Percentiles rank a stretch among this genome's conserved stretches.
Conservation (phyloP, 2,113 vertebrate genomes). For the Chaetodon auriga region DNA sequence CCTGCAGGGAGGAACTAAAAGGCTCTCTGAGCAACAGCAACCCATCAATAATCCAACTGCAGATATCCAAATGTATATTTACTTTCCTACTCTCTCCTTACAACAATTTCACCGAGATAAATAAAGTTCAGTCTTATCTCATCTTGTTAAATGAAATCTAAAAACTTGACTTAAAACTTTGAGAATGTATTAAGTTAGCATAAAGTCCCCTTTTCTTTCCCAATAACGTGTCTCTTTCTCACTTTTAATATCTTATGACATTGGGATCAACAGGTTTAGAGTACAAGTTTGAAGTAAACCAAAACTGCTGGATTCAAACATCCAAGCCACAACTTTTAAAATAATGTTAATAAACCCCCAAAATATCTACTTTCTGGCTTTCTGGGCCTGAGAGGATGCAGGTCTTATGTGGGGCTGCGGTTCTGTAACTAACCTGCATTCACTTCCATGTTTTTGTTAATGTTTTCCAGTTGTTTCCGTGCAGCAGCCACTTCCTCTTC, state of each 20-base stretch:
- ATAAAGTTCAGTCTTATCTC: no score
- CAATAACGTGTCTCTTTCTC: background rate
- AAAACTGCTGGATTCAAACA: background rate
- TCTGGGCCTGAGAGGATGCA: background rate
- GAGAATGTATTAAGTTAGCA: no score
- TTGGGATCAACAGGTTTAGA: background rate
- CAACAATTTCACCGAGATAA: no score
- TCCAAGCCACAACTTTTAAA: background rate
- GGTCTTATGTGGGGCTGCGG: background rate
- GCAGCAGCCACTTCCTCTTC: constrained; percentile 37
- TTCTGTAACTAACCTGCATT: constrained; percentile 78
- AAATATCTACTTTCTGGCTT: background rate
- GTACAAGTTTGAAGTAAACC: background rate
- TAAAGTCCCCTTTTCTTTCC: no score
- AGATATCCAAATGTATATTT: background rate
- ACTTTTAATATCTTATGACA: background rate
- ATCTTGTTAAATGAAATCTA: background rate
- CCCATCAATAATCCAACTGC: background rate
- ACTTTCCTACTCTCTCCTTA: no score
- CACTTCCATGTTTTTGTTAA: constrained; percentile 86
- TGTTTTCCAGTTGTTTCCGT: constrained; percentile 81
- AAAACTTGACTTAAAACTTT: background rate
- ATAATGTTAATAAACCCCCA: background rate
- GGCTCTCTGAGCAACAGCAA: background rate
- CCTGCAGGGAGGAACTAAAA: background rate